Evolutionary conservation across 2,888 invertebrate genomes (phyloP), one percentile per base, ranked within the genome.

Genomic region (Entomobrya proxima): DNA sequence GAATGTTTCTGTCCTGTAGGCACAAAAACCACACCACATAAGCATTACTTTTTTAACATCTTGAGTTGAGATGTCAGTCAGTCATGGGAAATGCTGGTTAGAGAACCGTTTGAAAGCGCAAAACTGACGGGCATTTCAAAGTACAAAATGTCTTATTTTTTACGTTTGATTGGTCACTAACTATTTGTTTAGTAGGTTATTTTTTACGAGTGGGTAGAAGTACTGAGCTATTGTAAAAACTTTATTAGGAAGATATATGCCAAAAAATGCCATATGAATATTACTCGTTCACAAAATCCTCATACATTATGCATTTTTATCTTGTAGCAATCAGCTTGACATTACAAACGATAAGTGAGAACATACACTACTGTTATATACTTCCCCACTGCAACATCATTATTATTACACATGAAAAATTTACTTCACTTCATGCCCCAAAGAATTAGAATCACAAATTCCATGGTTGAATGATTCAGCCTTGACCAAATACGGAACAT

Each of bases 401-500:
- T 30, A 52, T 47, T 21, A 32, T 24, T 58, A 40, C 44, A 77
- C 32, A 37, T 74, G 30, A 30, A 58, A 18, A 55, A 15, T 37
- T 27, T 18, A 21, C 24, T 69, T 79, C 52, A 50, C 47, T 74
- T 61, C 75, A 75, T 82, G 61, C 74, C 82, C 72, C 40, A 55
- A 44, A 83, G 83, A 76, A 76, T 75, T 83, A 83, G 76, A 83
- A 75, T 83, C 83, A 64, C 76, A 83, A 83, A 83, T 76, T 76
- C 67, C 64, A 67, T 64, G 67, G 76, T 52, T 83, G 83, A 83
- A 83, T 52, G 76, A 76, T 83, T 83, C 83, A 83, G 74, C 83
- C 83, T 83, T 83, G 83, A 83, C 83, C 83, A 83, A 83, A 83
- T 83, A 83, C 76, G 76, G 83, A 83, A 76, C 76, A 61, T 82